These are phyloP conservation scores for Rhynchomys soricoides DNA, from an alignment of 2,113 vertebrate genomes.

Conservation along the genomic window DNA sequence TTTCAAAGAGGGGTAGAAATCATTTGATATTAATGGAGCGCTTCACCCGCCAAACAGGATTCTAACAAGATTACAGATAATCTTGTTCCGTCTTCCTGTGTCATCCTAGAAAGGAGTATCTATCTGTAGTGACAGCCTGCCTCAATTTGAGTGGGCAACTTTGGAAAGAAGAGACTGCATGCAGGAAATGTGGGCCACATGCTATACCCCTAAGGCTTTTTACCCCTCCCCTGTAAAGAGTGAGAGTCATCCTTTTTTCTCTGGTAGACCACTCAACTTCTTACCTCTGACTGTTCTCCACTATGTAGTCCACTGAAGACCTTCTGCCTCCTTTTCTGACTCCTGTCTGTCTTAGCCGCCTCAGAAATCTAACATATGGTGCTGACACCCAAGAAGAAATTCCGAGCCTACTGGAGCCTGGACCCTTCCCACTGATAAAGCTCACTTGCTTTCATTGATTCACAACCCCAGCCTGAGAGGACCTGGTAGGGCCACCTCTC, in stretches of 20 bases:
- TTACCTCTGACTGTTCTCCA: background rate
- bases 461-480: background rate
- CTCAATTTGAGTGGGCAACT: background rate
- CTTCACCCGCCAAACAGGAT: background rate
- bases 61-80: background rate
- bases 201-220: background rate
- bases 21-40: background rate
- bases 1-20: background rate
- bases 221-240: background rate
- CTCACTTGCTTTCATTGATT: background rate
- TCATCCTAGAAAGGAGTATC: background rate
- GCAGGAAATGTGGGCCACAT: background rate
- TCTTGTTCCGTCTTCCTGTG: background rate
- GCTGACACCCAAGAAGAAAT: background rate
- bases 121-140: background rate
- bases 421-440: background rate
- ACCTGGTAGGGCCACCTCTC: background rate
- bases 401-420: background rate
- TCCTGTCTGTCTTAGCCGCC: background rate
- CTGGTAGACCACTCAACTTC: background rate
- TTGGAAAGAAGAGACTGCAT: background rate
- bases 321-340: background rate
- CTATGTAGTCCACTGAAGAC: background rate
- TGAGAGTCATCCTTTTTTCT: background rate
- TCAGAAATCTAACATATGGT: background rate